Conservation (phyloP, 2,113 vertebrate genomes). For the Eupsittula cactorum region DNA sequence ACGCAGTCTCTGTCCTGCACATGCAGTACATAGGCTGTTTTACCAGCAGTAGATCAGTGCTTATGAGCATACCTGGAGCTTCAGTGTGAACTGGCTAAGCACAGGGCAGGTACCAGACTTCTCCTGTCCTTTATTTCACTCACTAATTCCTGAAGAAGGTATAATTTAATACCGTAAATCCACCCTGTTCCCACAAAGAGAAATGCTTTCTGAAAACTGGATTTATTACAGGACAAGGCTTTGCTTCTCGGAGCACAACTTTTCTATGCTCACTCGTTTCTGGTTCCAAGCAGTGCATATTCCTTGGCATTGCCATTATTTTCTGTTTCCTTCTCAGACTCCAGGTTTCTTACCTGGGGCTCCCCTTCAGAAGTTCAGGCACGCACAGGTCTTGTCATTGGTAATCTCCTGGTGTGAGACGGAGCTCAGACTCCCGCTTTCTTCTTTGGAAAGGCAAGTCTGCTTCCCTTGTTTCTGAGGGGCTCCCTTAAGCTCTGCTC, state of each 20-base stretch:
- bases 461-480: background rate
- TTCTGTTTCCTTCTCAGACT: background rate
- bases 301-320: background rate
- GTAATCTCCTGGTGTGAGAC: background rate
- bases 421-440: background rate
- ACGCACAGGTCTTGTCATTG: background rate
- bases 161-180: background rate
- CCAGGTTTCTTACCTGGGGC: background rate
- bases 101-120: background rate
- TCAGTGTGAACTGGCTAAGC: background rate
- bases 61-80: background rate
- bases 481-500: background rate
- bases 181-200: background rate
- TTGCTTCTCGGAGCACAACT: background rate
- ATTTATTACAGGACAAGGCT: background rate
- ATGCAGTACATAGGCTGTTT: background rate
- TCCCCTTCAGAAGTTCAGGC: background rate
- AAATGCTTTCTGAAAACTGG: background rate
- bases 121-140: background rate
- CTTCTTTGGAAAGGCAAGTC: background rate
- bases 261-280: background rate
- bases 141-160: background rate
- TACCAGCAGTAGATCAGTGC: background rate
- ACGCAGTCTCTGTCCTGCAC: background rate
- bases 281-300: background rate